Percentiles rank a stretch among this genome's conserved stretches.
Evolutionary conservation across 1,140 invertebrate genomes (phyloP).

Genomic region (Cyphomyrmex costatus): DNA sequence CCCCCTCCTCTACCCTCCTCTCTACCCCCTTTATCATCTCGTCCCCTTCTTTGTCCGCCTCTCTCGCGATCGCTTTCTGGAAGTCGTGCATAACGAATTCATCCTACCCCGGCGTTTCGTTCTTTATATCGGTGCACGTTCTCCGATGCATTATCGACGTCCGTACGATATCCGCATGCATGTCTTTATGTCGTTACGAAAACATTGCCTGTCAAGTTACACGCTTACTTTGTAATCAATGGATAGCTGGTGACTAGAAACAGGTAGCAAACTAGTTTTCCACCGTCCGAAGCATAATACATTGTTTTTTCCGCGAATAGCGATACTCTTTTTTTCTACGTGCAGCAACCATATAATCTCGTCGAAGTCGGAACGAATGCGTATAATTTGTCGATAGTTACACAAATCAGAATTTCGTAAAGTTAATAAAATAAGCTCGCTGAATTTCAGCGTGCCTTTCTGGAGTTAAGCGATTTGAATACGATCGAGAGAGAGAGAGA

Average conservation of each 20-base stretch:
- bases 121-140: background rate
- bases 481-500: background rate
- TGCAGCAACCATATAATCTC: background rate
- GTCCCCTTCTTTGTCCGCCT: conserved; percentile 12
- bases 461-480: background rate
- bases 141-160: conserved; percentile 4
- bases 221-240: conserved; percentile 39
- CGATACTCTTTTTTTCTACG: background rate
- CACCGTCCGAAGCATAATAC: background rate
- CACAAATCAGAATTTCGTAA: conserved; percentile 11
- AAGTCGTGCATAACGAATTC: conserved; percentile 56
- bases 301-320: conserved; percentile 42
- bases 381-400: conserved; percentile 17
- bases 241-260: background rate
- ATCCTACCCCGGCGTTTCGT: background rate
- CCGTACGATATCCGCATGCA: background rate
- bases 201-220: conserved; percentile 30
- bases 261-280: conserved; percentile 26
- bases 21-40: conserved; percentile 44
- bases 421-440: conserved; percentile 32
- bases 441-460: conserved; percentile 16
- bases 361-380: background rate
- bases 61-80: conserved; percentile 43
- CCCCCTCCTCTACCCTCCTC: no score
- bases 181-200: conserved; percentile 28